Percentiles rank a stretch among this genome's conserved stretches.
These are phyloP conservation scores for Nudaria mundana DNA, from an alignment of 2,888 invertebrate genomes.

Conservation along the genomic window DNA sequence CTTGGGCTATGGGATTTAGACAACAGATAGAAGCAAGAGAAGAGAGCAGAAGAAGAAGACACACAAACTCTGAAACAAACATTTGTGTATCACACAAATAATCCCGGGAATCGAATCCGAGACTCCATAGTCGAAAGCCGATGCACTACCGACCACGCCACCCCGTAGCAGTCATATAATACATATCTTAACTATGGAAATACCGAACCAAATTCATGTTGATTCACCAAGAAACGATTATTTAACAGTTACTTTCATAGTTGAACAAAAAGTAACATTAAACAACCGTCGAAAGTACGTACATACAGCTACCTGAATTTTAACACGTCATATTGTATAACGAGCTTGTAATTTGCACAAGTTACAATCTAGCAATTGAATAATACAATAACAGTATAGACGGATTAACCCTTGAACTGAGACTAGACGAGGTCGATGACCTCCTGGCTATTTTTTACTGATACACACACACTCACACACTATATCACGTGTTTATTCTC, in stretches of 20 bases:
- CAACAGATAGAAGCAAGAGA: too few species aligned
- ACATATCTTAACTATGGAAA: slow-evolving; percentile 5
- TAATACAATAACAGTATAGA: neutral
- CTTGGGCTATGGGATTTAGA: too few species aligned
- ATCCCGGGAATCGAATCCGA: too few species aligned
- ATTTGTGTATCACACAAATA: too few species aligned
- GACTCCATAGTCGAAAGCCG: too few species aligned
- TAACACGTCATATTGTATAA: slow-evolving; percentile 21
- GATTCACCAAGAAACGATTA: slow-evolving; percentile 2
- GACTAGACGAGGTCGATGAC: slow-evolving; percentile 35
- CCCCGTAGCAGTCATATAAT: too few species aligned
- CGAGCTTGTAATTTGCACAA: slow-evolving; percentile 17
- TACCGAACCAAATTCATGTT: slow-evolving; percentile 3
- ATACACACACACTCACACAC: too few species aligned
- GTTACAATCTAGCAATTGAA: slow-evolving; percentile 4
- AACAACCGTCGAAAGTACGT: slow-evolving; percentile 8
- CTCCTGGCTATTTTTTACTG: too few species aligned
- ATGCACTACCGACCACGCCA: too few species aligned
- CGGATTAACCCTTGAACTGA: slow-evolving; percentile 42
- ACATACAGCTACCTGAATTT: slow-evolving; percentile 15
- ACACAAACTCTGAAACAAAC: too few species aligned
- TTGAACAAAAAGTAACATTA: slow-evolving; percentile 9
- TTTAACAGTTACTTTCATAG: slow-evolving; percentile 22
- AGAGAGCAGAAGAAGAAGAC: too few species aligned
- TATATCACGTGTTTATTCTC: too few species aligned